Evolutionary conservation across 2,113 vertebrate genomes (phyloP).

Genomic region (Bombycilla garrulus): DNA sequence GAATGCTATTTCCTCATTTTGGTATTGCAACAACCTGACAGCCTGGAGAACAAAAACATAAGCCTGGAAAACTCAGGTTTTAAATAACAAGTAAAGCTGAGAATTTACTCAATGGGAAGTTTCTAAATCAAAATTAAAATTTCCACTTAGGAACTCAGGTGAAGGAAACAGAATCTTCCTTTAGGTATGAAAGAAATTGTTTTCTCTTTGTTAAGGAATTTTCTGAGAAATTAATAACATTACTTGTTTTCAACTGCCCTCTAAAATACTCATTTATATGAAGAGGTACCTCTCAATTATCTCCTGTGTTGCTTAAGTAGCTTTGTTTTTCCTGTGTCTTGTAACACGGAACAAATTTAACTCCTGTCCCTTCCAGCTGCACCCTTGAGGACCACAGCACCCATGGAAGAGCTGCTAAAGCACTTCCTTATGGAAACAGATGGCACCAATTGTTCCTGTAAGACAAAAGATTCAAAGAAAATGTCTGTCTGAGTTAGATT

Average conservation of each 20-base stretch:
- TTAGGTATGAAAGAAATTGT: background rate
- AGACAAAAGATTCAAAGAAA: slow-evolving; percentile 28
- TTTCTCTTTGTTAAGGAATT: background rate
- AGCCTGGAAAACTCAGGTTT: background rate
- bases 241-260: background rate
- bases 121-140: background rate
- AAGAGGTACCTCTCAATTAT: background rate
- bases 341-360: background rate
- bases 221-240: background rate
- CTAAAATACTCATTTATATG: background rate
- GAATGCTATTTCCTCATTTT: background rate
- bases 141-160: background rate
- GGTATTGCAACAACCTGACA: background rate
- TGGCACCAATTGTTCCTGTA: background rate
- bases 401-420: background rate
- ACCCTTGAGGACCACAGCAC: background rate
- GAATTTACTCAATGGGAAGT: background rate
- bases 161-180: background rate
- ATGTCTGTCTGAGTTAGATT: background rate
- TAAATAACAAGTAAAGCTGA: background rate
- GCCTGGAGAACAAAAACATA: background rate
- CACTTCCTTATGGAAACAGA: background rate
- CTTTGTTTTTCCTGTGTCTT: background rate
- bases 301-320: background rate
- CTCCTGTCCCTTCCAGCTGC: background rate